These are phyloP conservation scores for Sorex araneus DNA, from an alignment of 2,113 vertebrate genomes.

Conservation along the genomic window DNA sequence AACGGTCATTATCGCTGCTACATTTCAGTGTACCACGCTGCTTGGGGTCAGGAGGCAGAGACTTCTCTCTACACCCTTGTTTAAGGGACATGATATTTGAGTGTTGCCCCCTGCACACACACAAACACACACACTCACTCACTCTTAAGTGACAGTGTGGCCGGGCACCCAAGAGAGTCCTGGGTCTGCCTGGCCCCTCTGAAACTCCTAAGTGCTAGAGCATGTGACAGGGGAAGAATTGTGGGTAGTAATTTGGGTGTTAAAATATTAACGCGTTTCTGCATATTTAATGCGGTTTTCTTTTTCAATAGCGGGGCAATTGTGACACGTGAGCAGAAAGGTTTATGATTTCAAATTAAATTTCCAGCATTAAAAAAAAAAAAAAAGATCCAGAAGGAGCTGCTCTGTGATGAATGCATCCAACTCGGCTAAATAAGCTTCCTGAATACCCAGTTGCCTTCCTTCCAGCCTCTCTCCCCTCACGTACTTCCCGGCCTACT, in stretches of 20 bases:
- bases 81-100: neutral
- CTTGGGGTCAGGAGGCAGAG: neutral
- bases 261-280: slow-evolving; percentile 78
- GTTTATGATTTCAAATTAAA: slow-evolving; percentile 84
- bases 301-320: slow-evolving; percentile 76
- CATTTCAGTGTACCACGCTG: neutral
- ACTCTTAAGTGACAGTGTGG: neutral
- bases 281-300: slow-evolving; percentile 72
- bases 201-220: neutral
- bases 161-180: neutral
- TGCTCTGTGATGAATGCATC: slow-evolving; percentile 71
- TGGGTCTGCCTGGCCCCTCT: neutral
- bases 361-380: slow-evolving; percentile 75
- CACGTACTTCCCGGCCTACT: neutral
- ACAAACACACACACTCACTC: too few relatives aligned
- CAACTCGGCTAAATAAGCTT: neutral
- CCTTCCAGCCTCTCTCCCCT: slow-evolving; percentile 60
- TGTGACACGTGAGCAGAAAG: slow-evolving; percentile 78
- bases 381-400: slow-evolving; percentile 20
- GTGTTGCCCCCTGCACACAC: neutral
- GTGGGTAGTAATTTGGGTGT: slow-evolving; percentile 72
- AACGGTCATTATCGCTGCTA: neutral
- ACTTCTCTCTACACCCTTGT: neutral
- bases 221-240: slow-evolving; percentile 8
- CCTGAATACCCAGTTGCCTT: neutral